These are phyloP conservation scores for Bibio marci DNA, from an alignment of 2,888 invertebrate genomes.

Conservation along the genomic window DNA sequence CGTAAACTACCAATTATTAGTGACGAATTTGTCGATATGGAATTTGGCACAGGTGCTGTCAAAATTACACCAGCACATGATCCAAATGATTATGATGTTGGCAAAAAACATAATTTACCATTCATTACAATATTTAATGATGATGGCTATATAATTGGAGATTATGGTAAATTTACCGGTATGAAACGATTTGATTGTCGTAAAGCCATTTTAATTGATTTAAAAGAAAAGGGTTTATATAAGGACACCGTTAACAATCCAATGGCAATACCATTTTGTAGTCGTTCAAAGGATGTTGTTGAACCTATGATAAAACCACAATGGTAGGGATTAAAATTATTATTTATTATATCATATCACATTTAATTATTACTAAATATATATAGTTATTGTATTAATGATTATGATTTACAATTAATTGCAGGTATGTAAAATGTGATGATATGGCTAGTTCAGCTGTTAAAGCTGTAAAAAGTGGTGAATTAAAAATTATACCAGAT, in stretches of 20 bases:
- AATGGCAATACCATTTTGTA: conserved; percentile 93
- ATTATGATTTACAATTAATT: neutral
- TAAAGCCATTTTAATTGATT: conserved; percentile 54
- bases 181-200: conserved; percentile 86
- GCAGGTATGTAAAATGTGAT: conserved; percentile 58
- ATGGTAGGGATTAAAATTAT: conserved; percentile 46
- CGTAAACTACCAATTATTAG: conserved; percentile 73
- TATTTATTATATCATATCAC: neutral
- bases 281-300: conserved; percentile 92
- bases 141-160: conserved; percentile 65
- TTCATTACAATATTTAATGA: conserved; percentile 84
- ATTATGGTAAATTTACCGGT: conserved; percentile 65
- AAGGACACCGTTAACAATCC: conserved; percentile 72
- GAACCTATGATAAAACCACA: conserved; percentile 93
- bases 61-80: conserved; percentile 99
- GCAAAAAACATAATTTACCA: conserved; percentile 70
- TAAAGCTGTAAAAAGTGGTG: conserved; percentile 59
- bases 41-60: conserved; percentile 95
- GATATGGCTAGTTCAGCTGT: conserved; percentile 81
- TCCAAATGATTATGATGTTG: conserved; percentile 91
- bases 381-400: neutral
- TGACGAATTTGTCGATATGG: conserved; percentile 87
- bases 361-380: neutral
- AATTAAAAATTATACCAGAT: conserved; percentile 78
- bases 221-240: conserved; percentile 57